Percentiles rank a stretch among this genome's conserved stretches.
Conservation (phyloP, 2,888 invertebrate species). For the Oscheius sp. region DNA sequence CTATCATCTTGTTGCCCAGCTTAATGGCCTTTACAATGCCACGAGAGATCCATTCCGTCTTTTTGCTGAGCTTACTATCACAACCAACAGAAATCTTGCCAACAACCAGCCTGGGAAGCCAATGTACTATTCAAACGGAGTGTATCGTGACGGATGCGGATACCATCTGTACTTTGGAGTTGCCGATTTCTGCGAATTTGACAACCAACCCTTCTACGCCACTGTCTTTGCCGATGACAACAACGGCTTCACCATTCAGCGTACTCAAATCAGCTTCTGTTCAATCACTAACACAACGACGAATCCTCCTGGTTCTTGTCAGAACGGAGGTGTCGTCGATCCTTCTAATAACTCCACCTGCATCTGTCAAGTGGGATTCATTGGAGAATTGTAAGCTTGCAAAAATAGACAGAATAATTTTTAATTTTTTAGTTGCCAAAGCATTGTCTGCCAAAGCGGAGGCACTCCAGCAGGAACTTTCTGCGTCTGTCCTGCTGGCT, state of each 20-base stretch:
- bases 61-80: constrained; percentile 64
- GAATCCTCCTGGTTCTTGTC: constrained; percentile 53
- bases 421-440: constrained; percentile 47
- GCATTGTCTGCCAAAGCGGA: constrained; percentile 59
- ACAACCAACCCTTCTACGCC: constrained; percentile 60
- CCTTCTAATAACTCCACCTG: constrained; percentile 57
- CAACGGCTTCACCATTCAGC: constrained; percentile 62
- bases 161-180: constrained; percentile 66
- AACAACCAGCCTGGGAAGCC: constrained; percentile 47
- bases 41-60: constrained; percentile 62
- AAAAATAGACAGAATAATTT: background rate
- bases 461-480: constrained; percentile 51
- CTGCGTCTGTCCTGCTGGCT: constrained; percentile 60
- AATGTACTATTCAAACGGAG: constrained; percentile 63
- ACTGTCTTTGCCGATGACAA: constrained; percentile 65
- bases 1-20: constrained; percentile 58
- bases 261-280: constrained; percentile 61
- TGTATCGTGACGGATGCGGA: constrained; percentile 58
- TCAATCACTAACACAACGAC: constrained; percentile 45
- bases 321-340: constrained; percentile 63
- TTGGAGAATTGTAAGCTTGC: constrained; percentile 52
- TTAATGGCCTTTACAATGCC: constrained; percentile 56
- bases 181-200: constrained; percentile 56
- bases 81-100: constrained; percentile 49
- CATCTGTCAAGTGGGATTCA: constrained; percentile 59